Evolutionary conservation across 2,888 invertebrate genomes (phyloP), one percentile per base, ranked within the genome.

Genomic region (Andrena bucephala): DNA sequence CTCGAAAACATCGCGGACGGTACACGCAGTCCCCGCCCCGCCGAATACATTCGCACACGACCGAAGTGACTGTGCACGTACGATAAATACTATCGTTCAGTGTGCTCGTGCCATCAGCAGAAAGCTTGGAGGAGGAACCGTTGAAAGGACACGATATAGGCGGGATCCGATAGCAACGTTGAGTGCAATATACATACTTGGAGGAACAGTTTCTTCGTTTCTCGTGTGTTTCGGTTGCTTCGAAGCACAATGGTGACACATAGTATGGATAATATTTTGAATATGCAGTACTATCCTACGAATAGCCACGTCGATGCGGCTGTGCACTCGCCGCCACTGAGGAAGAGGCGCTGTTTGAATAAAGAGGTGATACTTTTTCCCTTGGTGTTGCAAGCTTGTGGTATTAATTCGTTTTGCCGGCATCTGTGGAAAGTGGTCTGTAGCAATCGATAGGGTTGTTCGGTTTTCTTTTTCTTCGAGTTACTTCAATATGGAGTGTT

Each of bases 181-280:
- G 8, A n/a, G 29, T n/a, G 8, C 13, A 13, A 24, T 5, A 31
- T 0, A 65, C 42, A 20, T 24, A 48, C 8, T 65, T 16, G 13
- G 24, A 29, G 54, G 33, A 13, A 57, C 1, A 29, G 8, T 31
- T 20, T n/a, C 0, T n/a, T 33, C 31, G 0, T n/a, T 31, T 33
- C 54, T 54, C 52, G 24, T 16, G 80, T 16, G 79, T 36, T 50
- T n/a, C 59, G 33, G 4, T 29, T 24, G 7, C 16, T 42, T 0
- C 6, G 27, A n/a, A 16, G 16, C 87, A 87, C 42, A 24, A 94
- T 94, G 94, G 93, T 94, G 72, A 94, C 93, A 65, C 94, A 94
- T 81, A 94, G 93, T 76, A 93, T 94, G 92, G 93, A 94, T 77
- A 94, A 93, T 82, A 94, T 94, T 87, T 89, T 94, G 85, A 93